Base-by-base conservation (phyloP, 2,888 invertebrate genomes). In the Lepetodrilus schrolli region DNA sequence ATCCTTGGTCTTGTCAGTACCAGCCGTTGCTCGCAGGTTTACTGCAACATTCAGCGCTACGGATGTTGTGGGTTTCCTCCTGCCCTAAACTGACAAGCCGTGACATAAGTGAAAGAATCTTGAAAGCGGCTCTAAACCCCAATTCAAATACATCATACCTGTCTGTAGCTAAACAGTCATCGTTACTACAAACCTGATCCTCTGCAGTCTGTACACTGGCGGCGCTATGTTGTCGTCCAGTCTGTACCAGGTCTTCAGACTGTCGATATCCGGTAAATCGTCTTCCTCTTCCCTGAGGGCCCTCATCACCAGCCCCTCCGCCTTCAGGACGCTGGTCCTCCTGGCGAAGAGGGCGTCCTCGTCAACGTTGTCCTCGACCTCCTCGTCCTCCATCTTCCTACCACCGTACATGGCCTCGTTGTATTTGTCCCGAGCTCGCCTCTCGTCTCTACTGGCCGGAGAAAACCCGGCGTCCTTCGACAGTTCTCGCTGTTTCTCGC, bases 181-280 rank as follows among this genome's bases (percentile, higher is more conserved):
- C n/a, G n/a, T n/a, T n/a, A n/a, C n/a, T n/a, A n/a, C n/a, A n/a
- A n/a, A 87, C 88, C 87, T 87, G 50, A 88, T 86, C 43, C 81
- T 83, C 66, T 85, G 84, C 3, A 88, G 80, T 5, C 80, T 75
- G 76, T 86, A 88, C 5, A 85, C 83, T 1, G 87, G 81, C 0
- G 90, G 89, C 8, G 83, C 77, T 10, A 82, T 70, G 76, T 90
- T 91, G 47, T 88, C 84, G 74, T 91, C 90, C 66, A 90, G 82
- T n/a, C 81, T 77, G 77, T 91, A 92, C 87, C 89, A 90, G 21
- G 90, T 86, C 34, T 86, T 83, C 34, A 92, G 82, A 0, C 90
- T 76, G 36, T 86, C 82, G 0, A 89, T 88, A 81, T 91, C 91
- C 58, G 89, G 83, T 4, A 85, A 72, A 4, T 75, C 75, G 0